A percentile compares a stretch with the other conserved stretches of the same genome.
Evolutionary conservation across 2,888 invertebrate genomes (phyloP).

Genomic region (Melanostoma scalare): DNA sequence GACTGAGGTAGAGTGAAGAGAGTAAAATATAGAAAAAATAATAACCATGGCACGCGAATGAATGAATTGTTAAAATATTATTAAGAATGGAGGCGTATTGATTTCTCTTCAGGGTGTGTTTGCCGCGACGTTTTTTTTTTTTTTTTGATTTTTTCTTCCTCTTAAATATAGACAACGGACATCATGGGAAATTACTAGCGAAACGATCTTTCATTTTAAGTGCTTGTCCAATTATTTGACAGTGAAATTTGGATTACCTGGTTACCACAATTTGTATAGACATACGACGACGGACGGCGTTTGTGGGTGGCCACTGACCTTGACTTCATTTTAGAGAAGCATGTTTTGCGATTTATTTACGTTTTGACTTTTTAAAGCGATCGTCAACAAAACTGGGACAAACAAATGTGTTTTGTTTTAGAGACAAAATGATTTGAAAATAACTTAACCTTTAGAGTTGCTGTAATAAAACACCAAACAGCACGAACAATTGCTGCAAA

Average conservation of each 20-base stretch:
- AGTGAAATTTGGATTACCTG: slow-evolving; percentile 72
- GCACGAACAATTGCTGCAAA: not conserved
- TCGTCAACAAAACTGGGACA: slow-evolving; percentile 6
- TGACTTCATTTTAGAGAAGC: slow-evolving; percentile 48
- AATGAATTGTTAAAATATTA: slow-evolving; percentile 44
- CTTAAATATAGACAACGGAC: not conserved
- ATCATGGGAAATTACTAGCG: slow-evolving; percentile 18
- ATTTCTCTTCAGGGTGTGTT: slow-evolving; percentile 58
- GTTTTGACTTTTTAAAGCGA: slow-evolving; percentile 17
- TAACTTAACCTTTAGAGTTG: slow-evolving; percentile 5
- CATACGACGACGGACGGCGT: slow-evolving; percentile 21
- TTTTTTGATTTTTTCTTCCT: not conserved
- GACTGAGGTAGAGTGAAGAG: not conserved
- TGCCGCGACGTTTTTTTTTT: not conserved
- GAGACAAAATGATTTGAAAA: not conserved
- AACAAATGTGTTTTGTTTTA: not conserved
- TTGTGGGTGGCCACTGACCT: slow-evolving; percentile 53
- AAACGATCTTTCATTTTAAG: slow-evolving; percentile 44
- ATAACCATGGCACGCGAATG: slow-evolving; percentile 58
- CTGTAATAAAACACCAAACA: not conserved
- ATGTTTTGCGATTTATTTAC: slow-evolving; percentile 11
- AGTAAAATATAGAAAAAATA: not conserved
- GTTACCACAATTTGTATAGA: slow-evolving; percentile 46
- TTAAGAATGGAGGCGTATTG: slow-evolving; percentile 52
- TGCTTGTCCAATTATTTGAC: slow-evolving; percentile 50